These are phyloP conservation scores for Semnornis frantzii DNA, from an alignment of 2,113 vertebrate species.

Conservation along the genomic window DNA sequence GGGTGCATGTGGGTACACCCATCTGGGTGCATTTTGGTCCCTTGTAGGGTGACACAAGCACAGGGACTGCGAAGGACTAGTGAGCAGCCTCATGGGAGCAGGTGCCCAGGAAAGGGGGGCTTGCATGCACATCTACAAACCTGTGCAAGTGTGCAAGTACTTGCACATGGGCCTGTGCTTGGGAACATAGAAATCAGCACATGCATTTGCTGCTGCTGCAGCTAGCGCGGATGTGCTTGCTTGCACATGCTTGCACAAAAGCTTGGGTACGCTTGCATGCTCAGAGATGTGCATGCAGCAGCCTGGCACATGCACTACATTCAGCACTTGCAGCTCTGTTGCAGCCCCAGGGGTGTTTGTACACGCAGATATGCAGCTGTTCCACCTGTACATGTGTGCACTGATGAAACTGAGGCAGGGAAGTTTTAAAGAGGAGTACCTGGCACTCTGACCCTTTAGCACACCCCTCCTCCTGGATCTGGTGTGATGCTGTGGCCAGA, in stretches of 20 bases:
- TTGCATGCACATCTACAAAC: neutral
- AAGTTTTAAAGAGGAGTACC: neutral
- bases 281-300: accelerated
- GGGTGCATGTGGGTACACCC: too few species aligned
- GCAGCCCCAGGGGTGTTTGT: neutral
- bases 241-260: neutral
- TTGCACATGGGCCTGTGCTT: accelerated
- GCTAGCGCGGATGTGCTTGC: accelerated
- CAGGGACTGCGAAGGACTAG: neutral
- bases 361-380: accelerated
- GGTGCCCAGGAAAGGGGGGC: neutral
- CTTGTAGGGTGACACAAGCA: neutral
- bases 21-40: accelerated
- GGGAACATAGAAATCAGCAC: neutral
- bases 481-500: neutral
- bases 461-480: neutral
- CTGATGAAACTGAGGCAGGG: neutral
- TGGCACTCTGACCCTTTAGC: neutral
- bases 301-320: accelerated
- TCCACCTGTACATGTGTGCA: accelerated
- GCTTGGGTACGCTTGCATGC: neutral
- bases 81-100: neutral
- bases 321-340: accelerated
- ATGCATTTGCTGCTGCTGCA: neutral
- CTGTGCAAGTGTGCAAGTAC: accelerated